These are phyloP conservation scores for Leptodactylus fallax DNA, from an alignment of 2,797 vertebrate species.

Conservation along the genomic window DNA sequence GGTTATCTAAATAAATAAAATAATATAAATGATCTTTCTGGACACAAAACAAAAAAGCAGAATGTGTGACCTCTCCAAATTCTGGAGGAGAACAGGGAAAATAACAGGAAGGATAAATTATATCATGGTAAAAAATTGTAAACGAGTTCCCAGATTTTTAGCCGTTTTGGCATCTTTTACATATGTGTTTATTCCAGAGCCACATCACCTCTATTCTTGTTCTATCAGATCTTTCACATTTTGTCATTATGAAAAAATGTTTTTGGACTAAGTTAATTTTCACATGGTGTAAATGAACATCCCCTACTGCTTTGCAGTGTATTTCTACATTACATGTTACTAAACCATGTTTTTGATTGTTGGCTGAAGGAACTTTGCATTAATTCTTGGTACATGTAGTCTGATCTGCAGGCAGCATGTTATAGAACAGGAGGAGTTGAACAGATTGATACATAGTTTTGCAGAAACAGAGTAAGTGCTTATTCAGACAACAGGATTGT, in stretches of 20 bases:
- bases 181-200: neutral
- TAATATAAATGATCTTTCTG: constrained; percentile 13
- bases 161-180: neutral
- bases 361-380: neutral
- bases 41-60: neutral
- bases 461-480: no score
- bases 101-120: constrained; percentile 58
- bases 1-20: constrained; percentile 10
- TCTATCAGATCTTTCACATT: neutral
- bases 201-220: neutral
- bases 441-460: no score
- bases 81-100: constrained; percentile 3
- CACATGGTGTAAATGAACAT: no score
- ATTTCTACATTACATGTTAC: no score
- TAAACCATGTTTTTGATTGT: neutral
- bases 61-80: constrained; percentile 35
- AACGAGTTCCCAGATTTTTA: constrained; percentile 50
- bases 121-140: constrained; percentile 51
- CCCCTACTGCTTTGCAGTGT: no score
- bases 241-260: neutral
- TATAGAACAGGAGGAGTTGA: no score
- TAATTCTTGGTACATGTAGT: neutral
- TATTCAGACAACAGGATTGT: no score
- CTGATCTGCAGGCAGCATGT: no score
- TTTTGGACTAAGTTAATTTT: no score